These are phyloP conservation scores for Nemurella pictetii DNA, from an alignment of 2,888 invertebrate species.

Conservation along the genomic window DNA sequence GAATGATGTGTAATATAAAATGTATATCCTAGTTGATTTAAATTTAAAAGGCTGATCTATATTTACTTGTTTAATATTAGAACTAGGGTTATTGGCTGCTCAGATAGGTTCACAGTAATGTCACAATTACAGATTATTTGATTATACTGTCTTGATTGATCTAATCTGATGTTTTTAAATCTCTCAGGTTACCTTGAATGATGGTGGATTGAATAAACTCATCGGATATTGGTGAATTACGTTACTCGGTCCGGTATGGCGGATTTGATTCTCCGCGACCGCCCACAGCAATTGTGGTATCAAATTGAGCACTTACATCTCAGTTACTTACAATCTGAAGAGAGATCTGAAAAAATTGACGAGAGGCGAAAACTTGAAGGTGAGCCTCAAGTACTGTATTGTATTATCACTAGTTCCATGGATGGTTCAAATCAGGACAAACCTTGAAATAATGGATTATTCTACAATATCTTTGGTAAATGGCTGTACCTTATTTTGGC, in stretches of 20 bases:
- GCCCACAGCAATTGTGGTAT: conserved; percentile 68
- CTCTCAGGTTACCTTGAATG: background rate
- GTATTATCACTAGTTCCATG: background rate
- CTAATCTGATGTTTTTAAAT: background rate
- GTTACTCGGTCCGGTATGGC: conserved; percentile 22
- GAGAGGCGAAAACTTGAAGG: conserved; percentile 78
- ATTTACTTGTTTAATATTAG: conserved; percentile 16
- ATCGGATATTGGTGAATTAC: background rate
- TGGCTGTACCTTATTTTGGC: background rate
- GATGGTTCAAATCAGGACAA: background rate
- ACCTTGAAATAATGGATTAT: background rate
- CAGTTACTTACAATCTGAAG: conserved; percentile 78
- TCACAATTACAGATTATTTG: background rate
- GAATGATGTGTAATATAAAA: background rate
- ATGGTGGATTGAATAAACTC: background rate
- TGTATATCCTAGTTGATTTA: background rate
- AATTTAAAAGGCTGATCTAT: background rate
- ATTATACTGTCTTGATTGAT: background rate
- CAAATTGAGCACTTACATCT: conserved; percentile 77
- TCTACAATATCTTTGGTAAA: background rate
- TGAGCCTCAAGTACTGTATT: conserved; percentile 48
- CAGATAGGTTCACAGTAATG: conserved; percentile 19
- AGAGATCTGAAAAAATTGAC: conserved; percentile 75
- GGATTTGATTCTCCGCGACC: conserved; percentile 50
- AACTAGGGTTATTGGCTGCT: conserved; percentile 8